Conservation (phyloP, 1,140 invertebrate species). For the Atta cephalotes region DNA sequence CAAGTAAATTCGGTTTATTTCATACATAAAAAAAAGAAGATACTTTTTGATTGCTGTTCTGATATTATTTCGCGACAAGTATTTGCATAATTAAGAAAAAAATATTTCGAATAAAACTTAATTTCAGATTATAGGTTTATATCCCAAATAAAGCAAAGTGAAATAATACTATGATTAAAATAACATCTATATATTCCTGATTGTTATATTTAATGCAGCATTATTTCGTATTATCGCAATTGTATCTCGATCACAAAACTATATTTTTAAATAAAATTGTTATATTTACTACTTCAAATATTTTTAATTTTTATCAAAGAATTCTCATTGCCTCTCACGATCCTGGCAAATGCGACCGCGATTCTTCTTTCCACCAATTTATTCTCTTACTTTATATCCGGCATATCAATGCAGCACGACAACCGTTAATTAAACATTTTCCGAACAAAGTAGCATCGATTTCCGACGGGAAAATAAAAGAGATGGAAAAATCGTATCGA, state of each 20-base stretch:
- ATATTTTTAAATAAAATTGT: neutral
- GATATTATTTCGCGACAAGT: neutral
- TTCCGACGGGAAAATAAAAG: neutral
- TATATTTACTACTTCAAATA: neutral
- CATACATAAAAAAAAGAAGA: conserved; percentile 39
- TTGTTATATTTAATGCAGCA: neutral
- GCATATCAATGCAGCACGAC: neutral
- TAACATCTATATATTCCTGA: neutral
- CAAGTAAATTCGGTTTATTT: conserved; percentile 36
- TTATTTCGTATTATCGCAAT: neutral
- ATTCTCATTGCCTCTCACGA: neutral
- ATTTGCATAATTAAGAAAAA: neutral
- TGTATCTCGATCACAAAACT: neutral
- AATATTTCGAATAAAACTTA: neutral
- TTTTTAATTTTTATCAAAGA: neutral
- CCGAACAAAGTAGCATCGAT: conserved; percentile 17
- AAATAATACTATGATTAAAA: neutral
- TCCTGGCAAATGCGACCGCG: neutral
- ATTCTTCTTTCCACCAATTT: neutral
- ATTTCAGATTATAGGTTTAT: neutral
- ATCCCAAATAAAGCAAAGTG: neutral
- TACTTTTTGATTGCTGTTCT: neutral
- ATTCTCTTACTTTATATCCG: conserved; percentile 21
- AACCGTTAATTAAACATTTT: conserved; percentile 39
- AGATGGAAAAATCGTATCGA: conserved; percentile 13